Base-by-base conservation (phyloP, 2,888 invertebrate genomes). In the Eupithecia pulchellata region DNA sequence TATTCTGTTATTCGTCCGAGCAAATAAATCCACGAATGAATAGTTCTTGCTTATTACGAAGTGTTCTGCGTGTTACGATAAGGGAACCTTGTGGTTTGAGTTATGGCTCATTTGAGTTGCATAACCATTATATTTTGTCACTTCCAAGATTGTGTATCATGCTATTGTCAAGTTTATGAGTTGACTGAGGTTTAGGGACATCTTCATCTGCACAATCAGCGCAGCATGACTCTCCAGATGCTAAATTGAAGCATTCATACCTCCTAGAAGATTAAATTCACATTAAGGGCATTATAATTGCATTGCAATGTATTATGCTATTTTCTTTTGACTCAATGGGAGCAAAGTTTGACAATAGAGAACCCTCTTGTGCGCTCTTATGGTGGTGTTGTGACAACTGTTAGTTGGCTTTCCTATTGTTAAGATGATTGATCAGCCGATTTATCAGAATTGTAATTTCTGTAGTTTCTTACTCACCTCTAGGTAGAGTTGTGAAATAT, bases 1-100 rank as follows among this genome's bases (percentile, higher is more conserved):
- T 82, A 80, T 81, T 82, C 82, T 85, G 84, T 83, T 82, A 84
- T 83, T 81, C 83, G 82, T 86, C 82, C 84, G 84, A 80, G 78
- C 81, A 84, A 85, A 87, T 90, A 88, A 86, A 89, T 86, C 84
- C 84, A 87, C 85, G 82, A 87, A 84, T 83, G 82, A 85, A 78
- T 77, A 71, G 74, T 76, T 73, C 68, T 67, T 72, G 72, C 79
- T 85, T 84, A 83, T 87, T 86, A 83, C 79, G 79, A 77, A 83
- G 71, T 81, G 81, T 82, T 82, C 78, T 79, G 80, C 78, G 81
- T 81, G 81, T 83, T 81, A 79, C 77, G 80, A 78, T 81, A 78
- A 77, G 75, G 72, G 68, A 76, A 72, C 71, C 73, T 76, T 73
- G 73, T 69, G 66, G 75, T 72, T 74, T 76, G 76, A 75, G 68